These are phyloP conservation scores for Gryllus bimaculatus DNA, from an alignment of 1,140 invertebrate species.

Conservation along the genomic window DNA sequence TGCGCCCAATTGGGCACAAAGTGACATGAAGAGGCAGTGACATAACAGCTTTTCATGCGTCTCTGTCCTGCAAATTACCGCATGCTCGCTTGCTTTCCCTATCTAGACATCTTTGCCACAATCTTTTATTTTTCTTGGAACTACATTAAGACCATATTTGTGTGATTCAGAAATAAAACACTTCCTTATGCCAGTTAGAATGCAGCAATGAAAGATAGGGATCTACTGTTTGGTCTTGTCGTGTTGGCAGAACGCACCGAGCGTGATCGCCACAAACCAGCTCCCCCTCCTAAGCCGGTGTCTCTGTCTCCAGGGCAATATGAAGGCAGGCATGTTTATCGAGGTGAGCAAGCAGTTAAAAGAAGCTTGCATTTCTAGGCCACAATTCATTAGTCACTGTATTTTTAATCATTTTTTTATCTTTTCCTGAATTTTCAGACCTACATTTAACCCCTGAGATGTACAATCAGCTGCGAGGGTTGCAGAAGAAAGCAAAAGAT, in stretches of 20 bases:
- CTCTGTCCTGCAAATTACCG: neutral
- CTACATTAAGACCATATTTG: neutral
- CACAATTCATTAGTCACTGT: neutral
- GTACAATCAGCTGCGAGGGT: slow-evolving; percentile 70
- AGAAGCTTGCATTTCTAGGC: neutral
- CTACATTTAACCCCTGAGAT: slow-evolving; percentile 70
- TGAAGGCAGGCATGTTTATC: slow-evolving; percentile 44
- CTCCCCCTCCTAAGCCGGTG: slow-evolving; percentile 74
- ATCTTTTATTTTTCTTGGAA: neutral
- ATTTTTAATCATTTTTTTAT: neutral
- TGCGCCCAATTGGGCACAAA: neutral
- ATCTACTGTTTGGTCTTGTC: slow-evolving; percentile 7
- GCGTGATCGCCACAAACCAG: slow-evolving; percentile 70
- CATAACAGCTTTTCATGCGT: neutral
- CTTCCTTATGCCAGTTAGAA: neutral
- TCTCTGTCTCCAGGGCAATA: slow-evolving; percentile 58
- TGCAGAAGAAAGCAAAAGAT: slow-evolving; percentile 86
- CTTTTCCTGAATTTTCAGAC: slow-evolving; percentile 32
- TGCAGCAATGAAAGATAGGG: slow-evolving; percentile 7
- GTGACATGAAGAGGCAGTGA: neutral
- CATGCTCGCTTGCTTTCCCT: slow-evolving; percentile 2
- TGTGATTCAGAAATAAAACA: neutral
- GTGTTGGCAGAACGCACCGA: slow-evolving; percentile 40
- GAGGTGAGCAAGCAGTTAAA: slow-evolving; percentile 26
- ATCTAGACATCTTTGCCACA: neutral